A percentile compares a stretch with the other conserved stretches of the same genome.
These are phyloP conservation scores for Pogonocherus hispidulus DNA, from an alignment of 2,888 invertebrate genomes.

Conservation along the genomic window DNA sequence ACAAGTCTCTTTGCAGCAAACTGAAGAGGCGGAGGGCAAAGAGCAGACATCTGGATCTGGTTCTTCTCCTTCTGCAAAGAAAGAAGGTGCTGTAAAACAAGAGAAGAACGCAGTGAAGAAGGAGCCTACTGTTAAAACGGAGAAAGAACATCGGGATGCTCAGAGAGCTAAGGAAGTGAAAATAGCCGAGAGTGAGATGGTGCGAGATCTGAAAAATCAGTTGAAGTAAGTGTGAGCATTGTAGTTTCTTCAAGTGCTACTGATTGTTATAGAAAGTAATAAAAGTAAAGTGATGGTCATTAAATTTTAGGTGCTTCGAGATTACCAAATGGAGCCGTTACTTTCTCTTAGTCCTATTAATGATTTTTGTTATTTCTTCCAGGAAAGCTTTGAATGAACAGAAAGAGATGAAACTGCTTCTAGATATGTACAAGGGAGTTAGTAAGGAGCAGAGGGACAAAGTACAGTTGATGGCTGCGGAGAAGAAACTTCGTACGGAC, in stretches of 20 bases:
- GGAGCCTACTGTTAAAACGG: slow-evolving; percentile 74
- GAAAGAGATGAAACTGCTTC: slow-evolving; percentile 92
- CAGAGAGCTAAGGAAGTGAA: slow-evolving; percentile 77
- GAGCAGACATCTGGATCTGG: slow-evolving; percentile 64
- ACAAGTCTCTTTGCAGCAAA: slow-evolving; percentile 49
- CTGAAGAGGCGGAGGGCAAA: slow-evolving; percentile 68
- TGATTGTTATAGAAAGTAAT: no score
- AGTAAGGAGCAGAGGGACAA: slow-evolving; percentile 97
- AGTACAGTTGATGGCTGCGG: slow-evolving; percentile 95
- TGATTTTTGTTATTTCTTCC: slow-evolving; percentile 19
- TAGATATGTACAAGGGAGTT: slow-evolving; percentile 98
- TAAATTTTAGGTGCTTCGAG: neutral
- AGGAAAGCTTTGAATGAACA: slow-evolving; percentile 94
- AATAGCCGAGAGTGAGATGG: slow-evolving; percentile 80
- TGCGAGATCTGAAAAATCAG: slow-evolving; percentile 91
- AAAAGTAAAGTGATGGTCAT: no score
- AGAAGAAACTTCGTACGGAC: slow-evolving; percentile 91
- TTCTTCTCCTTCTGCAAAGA: slow-evolving; percentile 71
- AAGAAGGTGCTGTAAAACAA: slow-evolving; percentile 71
- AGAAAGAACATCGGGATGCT: slow-evolving; percentile 75
- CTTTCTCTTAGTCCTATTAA: neutral
- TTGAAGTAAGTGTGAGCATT: slow-evolving; percentile 88
- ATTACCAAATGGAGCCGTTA: no score
- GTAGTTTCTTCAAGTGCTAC: no score
- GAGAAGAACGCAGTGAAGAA: slow-evolving; percentile 74